Evolutionary conservation across 2,797 vertebrate genomes (phyloP).

Genomic region (Tolypeutes matacus): DNA sequence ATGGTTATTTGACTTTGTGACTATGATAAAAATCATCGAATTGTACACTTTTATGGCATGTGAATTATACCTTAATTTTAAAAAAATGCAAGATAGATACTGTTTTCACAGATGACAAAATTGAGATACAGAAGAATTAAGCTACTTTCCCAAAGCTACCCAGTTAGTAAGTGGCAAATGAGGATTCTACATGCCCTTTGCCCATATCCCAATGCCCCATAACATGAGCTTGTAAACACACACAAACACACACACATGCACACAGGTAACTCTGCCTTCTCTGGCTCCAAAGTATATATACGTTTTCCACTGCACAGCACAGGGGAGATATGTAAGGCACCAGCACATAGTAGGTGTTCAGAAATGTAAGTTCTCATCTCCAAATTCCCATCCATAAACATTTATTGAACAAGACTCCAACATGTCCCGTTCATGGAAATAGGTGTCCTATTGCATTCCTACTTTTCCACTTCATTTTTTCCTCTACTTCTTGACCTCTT

Average conservation of each 20-base stretch:
- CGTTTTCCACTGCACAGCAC: not conserved
- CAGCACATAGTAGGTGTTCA: not conserved
- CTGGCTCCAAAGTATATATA: not conserved
- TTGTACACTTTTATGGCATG: too few relatives aligned
- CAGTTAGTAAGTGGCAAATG: not conserved
- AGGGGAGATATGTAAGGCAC: not conserved
- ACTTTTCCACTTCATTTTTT: not conserved
- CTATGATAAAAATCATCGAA: too few relatives aligned
- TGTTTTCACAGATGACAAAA: not conserved
- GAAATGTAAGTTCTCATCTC: not conserved
- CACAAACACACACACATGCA: not conserved
- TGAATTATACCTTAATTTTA: too few relatives aligned
- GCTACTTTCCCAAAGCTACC: not conserved
- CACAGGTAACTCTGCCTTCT: not conserved
- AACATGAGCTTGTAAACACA: not conserved
- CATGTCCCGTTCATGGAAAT: not conserved
- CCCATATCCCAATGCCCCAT: not conserved
- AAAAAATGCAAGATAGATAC: not conserved
- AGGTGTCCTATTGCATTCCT: not conserved
- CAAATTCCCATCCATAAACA: not conserved
- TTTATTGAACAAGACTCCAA: not conserved
- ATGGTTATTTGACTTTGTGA: too few relatives aligned
- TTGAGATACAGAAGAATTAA: not conserved
- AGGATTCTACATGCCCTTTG: not conserved
- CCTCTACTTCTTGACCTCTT: not conserved